Evolutionary conservation across 2,113 vertebrate genomes (phyloP), one percentile per base, ranked within the genome.

Genomic region (Meriones unguiculatus): DNA sequence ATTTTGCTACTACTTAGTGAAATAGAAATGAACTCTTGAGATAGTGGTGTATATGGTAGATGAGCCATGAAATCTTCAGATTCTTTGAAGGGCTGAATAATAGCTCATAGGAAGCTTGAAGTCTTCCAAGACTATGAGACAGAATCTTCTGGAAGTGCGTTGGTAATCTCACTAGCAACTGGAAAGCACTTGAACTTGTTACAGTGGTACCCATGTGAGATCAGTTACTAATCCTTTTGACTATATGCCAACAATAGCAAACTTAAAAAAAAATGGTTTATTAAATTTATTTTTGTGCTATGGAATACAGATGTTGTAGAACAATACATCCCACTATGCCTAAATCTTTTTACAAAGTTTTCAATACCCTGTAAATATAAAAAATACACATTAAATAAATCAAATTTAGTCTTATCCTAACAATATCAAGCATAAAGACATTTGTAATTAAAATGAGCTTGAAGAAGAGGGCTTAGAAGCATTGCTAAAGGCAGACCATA

Each of bases 201-300:
- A 93, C 92, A 52, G 0, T 75, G 72, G 32, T 87, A 46, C 87
- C 95, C 95, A 89, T 95, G 88, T 97, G 97, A n/a, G 86, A 95
- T 96, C 90, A 73, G 81, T 97, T 97, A 96, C 92, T 95, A 96
- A 97, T 96, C 95, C 97, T 95, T 95, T 97, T 98, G 97, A 96
- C 97, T 91, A 2, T 57, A 38, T 91, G 96, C 97, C 97, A 98
- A 96, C 95, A 97, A 97, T 85, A 98, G 89, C 94, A 97, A 87
- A 94, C 90, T 77, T 46, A 50, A 91, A 91, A 76, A 76, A 88
- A 86, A 84, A 4, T 57, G 69, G 64, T 84, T 97, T 97, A 97
- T 98, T 98, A 95, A 95, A 97, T 97, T 97, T 91, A 93, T 91
- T 95, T 97, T 95, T 94, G 75, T 93, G 54, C 95, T 97, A 95